Base-by-base conservation (phyloP, 1,140 invertebrate species). In the Temnothorax nylanderi region DNA sequence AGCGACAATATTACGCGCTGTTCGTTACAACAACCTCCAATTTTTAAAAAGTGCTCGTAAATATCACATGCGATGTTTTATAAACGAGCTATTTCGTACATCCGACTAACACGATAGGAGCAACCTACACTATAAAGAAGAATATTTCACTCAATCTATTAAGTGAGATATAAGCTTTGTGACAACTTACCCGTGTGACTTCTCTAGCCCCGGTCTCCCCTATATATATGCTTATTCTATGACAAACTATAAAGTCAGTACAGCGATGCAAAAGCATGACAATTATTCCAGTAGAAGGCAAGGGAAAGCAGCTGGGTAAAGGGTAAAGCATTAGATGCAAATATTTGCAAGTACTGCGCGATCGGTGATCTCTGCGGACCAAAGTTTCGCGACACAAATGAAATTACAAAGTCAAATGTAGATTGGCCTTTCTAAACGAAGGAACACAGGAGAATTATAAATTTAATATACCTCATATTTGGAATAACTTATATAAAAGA, bases 371-470 rank as follows among this genome's bases (percentile, higher is more conserved):
- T 37, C 75, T 47, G 41, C 21, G 26, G 58, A 16, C 16, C 16
- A n/a, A 51, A 78, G 58, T 78, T 78, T 34, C 5, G 26, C 26
- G 37, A 78, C 75, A 34, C 26, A 78, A 78, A 64, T 60, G 21
- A 64, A 64, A 78, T 78, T 78, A 78, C 18, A 78, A 78, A 64
- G 60, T 34, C 58, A 78, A 75, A 78, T 78, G 26, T 18, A 64
- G 10, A 64, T 64, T 21, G 26, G 4, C 6, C 41, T 44, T 47
- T 65, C 10, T 7, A 10, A 47, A 47, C 47, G 11, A 11, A 47
- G 47, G 47, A 47, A 7, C 2, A 49, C 7, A 21, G 1, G 10
- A 16, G 49, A 58, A 58, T 75, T 41, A 26, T 37, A 58, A 76
- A 44, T 21, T 56, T 37, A 51, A 75, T 56, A 56, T 47, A 67